A percentile compares a stretch with the other conserved stretches of the same genome.
Conservation (phyloP, 2,888 invertebrate genomes). For the Thumatha senex region DNA sequence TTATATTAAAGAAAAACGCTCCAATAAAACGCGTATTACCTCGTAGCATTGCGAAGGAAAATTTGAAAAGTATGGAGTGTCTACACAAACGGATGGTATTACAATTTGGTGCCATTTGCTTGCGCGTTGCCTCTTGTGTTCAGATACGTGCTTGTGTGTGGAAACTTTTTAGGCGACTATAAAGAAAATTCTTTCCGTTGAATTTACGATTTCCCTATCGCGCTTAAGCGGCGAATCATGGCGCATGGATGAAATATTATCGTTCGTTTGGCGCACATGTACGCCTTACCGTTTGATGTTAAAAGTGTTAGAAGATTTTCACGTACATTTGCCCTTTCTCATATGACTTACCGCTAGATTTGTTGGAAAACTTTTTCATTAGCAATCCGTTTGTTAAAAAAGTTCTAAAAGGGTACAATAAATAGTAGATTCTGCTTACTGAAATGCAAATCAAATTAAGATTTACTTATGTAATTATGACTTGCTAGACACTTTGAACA, state of each 20-base stretch:
- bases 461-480: no score
- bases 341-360: conserved; percentile 16
- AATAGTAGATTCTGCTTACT: neutral
- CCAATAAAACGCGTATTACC: conserved; percentile 73
- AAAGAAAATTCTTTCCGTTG: conserved; percentile 73
- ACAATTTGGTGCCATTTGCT: conserved; percentile 70
- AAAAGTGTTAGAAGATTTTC: conserved; percentile 44
- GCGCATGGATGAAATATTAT: conserved; percentile 72
- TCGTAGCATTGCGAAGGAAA: conserved; percentile 67
- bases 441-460: no score
- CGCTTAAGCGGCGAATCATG: conserved; percentile 76
- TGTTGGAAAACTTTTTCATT: neutral
- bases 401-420: neutral
- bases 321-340: conserved; percentile 30
- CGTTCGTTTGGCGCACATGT: conserved; percentile 56
- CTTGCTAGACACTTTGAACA: no score
- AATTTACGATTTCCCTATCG: conserved; percentile 80
- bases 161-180: conserved; percentile 71
- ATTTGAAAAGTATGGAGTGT: conserved; percentile 67
- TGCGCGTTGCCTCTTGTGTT: conserved; percentile 58
- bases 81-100: conserved; percentile 68
- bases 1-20: conserved; percentile 67
- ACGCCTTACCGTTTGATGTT: conserved; percentile 37
- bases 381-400: neutral
- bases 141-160: conserved; percentile 65